phyloP scores from a whole-genome alignment of 2,888 invertebrate species.

The Meghimatium bilineatum region DNA sequence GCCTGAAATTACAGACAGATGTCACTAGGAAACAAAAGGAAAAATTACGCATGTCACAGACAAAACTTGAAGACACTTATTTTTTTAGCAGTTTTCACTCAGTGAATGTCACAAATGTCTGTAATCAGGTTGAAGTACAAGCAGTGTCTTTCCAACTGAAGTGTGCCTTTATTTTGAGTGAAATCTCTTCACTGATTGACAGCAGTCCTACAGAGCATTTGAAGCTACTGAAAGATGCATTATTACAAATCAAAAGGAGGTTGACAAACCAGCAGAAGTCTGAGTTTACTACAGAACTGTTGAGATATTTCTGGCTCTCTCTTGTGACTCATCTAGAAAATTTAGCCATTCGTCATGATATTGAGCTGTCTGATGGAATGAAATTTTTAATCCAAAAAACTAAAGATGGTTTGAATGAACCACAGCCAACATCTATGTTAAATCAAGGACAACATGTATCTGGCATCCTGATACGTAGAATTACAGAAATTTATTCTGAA shows the following conservation, averaged over 20 bases:
- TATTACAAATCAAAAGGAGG: slow-evolving; percentile 12
- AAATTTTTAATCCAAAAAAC: not conserved
- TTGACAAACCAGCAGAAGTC: slow-evolving; percentile 23
- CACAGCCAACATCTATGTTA: not conserved
- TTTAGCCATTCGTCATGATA: not conserved
- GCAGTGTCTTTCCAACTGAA: slow-evolving; percentile 32
- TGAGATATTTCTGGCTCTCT: slow-evolving; percentile 10
- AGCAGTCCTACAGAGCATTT: not conserved
- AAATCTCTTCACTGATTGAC: slow-evolving; percentile 21
- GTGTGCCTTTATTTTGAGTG: slow-evolving; percentile 36
- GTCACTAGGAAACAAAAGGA: not conserved
- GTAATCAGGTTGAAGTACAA: not conserved
- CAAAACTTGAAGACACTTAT: slow-evolving; percentile 20
- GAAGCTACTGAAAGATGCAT: slow-evolving; percentile 14
- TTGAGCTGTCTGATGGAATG: not conserved
- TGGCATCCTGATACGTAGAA: not conserved
- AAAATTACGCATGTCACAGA: not conserved
- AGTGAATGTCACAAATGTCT: not conserved
- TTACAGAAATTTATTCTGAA: not conserved
- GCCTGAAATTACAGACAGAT: not conserved
- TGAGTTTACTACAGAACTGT: slow-evolving; percentile 23
- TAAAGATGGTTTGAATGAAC: not conserved
- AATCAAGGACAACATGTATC: not conserved
- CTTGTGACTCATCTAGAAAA: slow-evolving; percentile 3
- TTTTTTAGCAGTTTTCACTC: slow-evolving; percentile 12